Percentiles rank a stretch among this genome's conserved stretches.
Conservation (phyloP, 1,140 invertebrate genomes). For the Drosophila neocordata region DNA sequence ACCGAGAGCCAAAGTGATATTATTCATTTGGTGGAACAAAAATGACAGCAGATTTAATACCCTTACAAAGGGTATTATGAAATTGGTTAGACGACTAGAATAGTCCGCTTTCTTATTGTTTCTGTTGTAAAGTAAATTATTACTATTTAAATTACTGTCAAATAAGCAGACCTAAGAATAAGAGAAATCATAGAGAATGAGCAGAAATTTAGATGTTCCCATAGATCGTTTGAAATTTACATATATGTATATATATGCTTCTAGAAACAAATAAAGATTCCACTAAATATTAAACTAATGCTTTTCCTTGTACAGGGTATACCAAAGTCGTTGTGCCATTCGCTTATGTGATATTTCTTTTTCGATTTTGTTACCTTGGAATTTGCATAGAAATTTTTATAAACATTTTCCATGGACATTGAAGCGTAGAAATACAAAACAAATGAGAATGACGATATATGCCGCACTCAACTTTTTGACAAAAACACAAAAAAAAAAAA, state of each 20-base stretch:
- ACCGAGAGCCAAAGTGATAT: constrained; percentile 14
- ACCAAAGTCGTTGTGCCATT: not conserved
- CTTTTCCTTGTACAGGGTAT: not conserved
- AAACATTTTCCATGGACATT: constrained; percentile 53
- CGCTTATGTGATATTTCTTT: constrained; percentile 21
- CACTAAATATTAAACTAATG: too few species aligned
- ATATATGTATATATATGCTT: too few species aligned
- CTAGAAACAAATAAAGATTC: too few species aligned
- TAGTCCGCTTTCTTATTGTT: too few species aligned
- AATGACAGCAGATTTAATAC: not conserved
- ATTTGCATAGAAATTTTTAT: constrained; percentile 54
- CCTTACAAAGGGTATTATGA: not conserved
- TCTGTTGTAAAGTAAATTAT: too few species aligned
- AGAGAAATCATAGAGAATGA: too few species aligned
- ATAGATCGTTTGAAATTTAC: too few species aligned
- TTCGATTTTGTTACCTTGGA: constrained; percentile 40
- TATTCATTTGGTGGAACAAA: not conserved
- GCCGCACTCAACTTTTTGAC: constrained; percentile 52
- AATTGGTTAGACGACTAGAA: too few species aligned
- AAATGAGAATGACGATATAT: constrained; percentile 27
- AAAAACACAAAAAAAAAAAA: not conserved
- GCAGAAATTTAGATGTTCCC: too few species aligned
- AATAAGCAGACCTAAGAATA: too few species aligned
- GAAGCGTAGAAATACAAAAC: constrained; percentile 20
- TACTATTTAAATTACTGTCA: too few species aligned